Evolutionary conservation across 1,140 invertebrate species (phyloP).

Genomic region (Hylaeus volcanicus): DNA sequence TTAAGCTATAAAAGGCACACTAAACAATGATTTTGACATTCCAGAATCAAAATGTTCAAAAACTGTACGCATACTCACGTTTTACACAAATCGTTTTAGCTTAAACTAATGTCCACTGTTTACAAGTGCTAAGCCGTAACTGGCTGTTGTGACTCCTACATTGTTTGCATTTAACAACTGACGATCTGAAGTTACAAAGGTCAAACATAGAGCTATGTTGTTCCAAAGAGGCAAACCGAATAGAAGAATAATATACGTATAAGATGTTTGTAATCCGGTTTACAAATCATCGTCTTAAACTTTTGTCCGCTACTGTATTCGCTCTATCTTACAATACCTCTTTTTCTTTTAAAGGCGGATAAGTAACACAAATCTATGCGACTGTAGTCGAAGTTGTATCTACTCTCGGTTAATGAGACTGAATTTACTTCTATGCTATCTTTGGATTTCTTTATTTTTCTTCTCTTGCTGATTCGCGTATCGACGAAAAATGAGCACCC

Average conservation of each 20-base stretch:
- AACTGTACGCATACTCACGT: not conserved
- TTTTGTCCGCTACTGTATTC: no score
- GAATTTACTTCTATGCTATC: no score
- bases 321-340: no score
- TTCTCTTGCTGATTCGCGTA: not conserved
- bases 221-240: not conserved
- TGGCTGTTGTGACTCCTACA: not conserved
- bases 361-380: no score
- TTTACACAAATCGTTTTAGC: not conserved
- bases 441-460: no score
- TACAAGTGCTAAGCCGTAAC: not conserved
- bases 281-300: not conserved
- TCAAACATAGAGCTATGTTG: constrained; percentile 4
- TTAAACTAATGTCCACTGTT: constrained; percentile 7
- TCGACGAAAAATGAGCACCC: constrained; percentile 52
- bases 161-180: constrained; percentile 2
- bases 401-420: no score
- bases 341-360: no score
- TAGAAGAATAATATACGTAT: constrained; percentile 3
- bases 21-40: not conserved
- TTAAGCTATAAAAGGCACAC: not conserved
- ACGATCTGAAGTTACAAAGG: not conserved
- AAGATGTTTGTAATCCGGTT: not conserved
- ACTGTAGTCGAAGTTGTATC: no score
- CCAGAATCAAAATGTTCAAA: no score